Conservation (phyloP, 2,888 invertebrate species). For the Xestia rhomboidea region DNA sequence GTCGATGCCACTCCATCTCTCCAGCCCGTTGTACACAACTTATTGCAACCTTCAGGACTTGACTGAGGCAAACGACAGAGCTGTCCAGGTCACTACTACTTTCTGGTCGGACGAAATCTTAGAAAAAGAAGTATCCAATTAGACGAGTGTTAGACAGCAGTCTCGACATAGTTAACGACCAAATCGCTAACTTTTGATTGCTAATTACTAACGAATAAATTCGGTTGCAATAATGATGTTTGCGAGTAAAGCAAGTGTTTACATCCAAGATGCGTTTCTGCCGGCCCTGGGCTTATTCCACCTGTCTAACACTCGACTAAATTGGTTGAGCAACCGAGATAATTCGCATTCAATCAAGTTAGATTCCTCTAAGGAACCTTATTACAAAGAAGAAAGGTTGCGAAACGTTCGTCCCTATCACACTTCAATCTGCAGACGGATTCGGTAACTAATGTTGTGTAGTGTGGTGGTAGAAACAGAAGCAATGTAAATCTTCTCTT, state of each 20-base stretch:
- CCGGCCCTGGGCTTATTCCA: neutral
- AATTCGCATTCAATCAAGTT: neutral
- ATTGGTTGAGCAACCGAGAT: neutral
- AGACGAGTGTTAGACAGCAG: too few species aligned
- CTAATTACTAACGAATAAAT: too few species aligned
- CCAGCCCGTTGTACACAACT: neutral
- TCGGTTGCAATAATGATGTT: too few species aligned
- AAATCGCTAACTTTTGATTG: too few species aligned
- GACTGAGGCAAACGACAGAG: neutral
- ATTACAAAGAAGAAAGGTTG: neutral
- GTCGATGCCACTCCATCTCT: neutral
- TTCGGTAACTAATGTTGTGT: neutral
- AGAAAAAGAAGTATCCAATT: neutral
- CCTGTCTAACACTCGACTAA: neutral
- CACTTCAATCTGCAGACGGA: neutral
- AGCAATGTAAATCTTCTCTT: neutral
- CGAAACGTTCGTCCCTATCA: neutral
- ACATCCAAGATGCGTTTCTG: too few species aligned
- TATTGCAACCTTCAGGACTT: neutral
- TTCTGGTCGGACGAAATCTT: too few species aligned
- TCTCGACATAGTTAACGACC: too few species aligned
- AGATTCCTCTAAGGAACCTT: neutral
- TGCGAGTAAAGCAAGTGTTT: too few species aligned
- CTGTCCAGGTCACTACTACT: neutral
- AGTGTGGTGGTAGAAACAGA: neutral